Base-by-base conservation (phyloP, 2,113 vertebrate genomes). In the Centropus bengalensis region DNA sequence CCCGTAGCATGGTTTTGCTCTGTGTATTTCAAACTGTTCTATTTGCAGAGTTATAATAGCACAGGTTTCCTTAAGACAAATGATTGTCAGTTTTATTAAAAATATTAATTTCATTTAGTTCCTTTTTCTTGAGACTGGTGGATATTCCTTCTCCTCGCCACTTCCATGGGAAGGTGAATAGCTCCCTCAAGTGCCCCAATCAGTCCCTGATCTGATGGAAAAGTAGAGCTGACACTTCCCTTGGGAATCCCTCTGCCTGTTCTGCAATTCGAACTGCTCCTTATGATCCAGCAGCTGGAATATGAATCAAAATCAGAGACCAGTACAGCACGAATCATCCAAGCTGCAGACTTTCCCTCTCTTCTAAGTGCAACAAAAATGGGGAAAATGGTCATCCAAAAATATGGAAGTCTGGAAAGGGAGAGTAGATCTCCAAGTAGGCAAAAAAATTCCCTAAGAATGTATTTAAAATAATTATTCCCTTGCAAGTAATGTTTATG, bases 121-220 rank as follows among this genome's bases (percentile, higher is more conserved):
- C 24, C 9, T 77, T 71, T 82, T 80, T 33, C 38, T 47, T 55
- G 38, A 82, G 64, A 32, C 9, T 89, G 12, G 13, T 42, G 28
- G 18, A 33, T 82, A 73, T 67, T 88, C 20, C 54, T 76, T 45
- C 44, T 26, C 47, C 77, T 85, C 36, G 11, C 17, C 1, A 1
- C 44, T 89, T 92, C 58, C 55, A n/a, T 0, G 0, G 22, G 45
- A 92, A 94, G 86, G 70, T 47, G 63, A 97, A 94, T 26, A 96
- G 91, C 91, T 95, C 95, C 95, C 84, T 82, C 91, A 95, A 94
- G 95, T 94, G 95, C 75, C 44, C 63, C 78, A 85, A 62, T 66
- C 26, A 52, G 49, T 73, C 79, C 66, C 28, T 89, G 26, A 70
- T 21, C 87, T 69, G 36, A 47, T 22, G 36, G 62, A 84, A 83